Base-by-base conservation (phyloP, 2,888 invertebrate species). In the Phyllotreta cruciferae region DNA sequence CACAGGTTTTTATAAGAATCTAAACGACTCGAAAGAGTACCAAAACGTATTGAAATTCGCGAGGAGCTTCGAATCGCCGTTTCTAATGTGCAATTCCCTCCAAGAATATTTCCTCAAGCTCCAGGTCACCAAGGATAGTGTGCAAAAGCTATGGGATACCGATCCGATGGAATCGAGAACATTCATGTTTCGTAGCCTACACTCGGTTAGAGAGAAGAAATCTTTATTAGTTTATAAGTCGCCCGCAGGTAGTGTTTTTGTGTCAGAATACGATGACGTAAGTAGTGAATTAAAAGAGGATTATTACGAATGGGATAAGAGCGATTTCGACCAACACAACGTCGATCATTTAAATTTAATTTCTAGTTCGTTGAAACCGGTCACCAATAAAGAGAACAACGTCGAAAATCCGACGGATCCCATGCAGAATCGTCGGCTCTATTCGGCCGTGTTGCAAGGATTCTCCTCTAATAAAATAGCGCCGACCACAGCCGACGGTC, bases 381-480 rank as follows among this genome's bases (percentile, higher is more conserved):
- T 73, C 39, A 71, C 75, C 24, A 24, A 24, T 64, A 72, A 68
- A 24, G 55, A 60, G 37, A 62, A 67, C 7, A 56, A 54, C 24
- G 44, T 47, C 11, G 42, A 62, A 56, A 34, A 67, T 67, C 60
- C 54, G 60, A 42, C 69, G 53, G 66, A 67, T 54, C 56, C 66
- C 50, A 49, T 53, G 1, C 66, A 68, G 10, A 67, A 57, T 42
- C 61, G 75, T 49, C 69, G 79, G 60, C 64, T 79, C 3, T 81
- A 81, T 64, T 81, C 81, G 4, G 81, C 79, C 14, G 81, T 81
- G 3, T 72, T 81, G 5, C 81, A 81, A 71, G 81, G 81, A 50
- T 69, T 63, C 62, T 63, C 68, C 38, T 44, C 70, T 24, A 68
- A 67, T 42, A 64, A 70, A 66, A 60, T 66, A 8, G n/a, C 63